These are phyloP conservation scores for Neoscelio sp. DNA, from an alignment of 2,888 invertebrate genomes.

Conservation along the genomic window DNA sequence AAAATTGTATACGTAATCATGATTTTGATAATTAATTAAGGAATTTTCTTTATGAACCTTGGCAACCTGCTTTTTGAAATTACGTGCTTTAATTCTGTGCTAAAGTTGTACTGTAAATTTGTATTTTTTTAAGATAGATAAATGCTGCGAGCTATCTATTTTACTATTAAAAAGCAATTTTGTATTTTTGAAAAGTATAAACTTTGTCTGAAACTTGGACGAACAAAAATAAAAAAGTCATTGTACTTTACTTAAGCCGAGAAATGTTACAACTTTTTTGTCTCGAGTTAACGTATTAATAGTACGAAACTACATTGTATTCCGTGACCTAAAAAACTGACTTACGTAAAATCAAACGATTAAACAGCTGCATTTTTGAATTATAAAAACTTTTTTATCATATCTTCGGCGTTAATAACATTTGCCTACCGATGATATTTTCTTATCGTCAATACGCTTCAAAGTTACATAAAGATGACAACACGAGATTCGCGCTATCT, in stretches of 20 bases:
- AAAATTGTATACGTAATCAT: no score
- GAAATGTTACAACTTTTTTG: not conserved
- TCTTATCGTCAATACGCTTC: constrained; percentile 19
- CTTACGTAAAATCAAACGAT: constrained; percentile 38
- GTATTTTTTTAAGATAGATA: no score
- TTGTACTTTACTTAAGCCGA: constrained; percentile 5
- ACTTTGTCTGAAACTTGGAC: not conserved
- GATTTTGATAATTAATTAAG: no score
- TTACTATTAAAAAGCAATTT: no score
- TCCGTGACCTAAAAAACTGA: constrained; percentile 28
- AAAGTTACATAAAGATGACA: constrained; percentile 28
- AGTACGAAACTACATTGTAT: constrained; percentile 24
- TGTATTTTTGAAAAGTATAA: no score
- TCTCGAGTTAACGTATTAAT: constrained; percentile 23
- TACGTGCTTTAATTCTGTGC: no score
- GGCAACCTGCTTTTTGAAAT: no score
- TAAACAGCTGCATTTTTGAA: constrained; percentile 57
- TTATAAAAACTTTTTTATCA: constrained; percentile 38
- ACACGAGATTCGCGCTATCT: constrained; percentile 5
- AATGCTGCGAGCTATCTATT: no score
- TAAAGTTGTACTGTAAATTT: no score
- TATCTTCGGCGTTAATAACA: constrained; percentile 33
- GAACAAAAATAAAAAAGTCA: constrained; percentile 17
- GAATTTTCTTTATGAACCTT: no score
- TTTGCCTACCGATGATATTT: constrained; percentile 29